Conservation (phyloP, 2,113 vertebrate species). For the Microcebus murinus region DNA sequence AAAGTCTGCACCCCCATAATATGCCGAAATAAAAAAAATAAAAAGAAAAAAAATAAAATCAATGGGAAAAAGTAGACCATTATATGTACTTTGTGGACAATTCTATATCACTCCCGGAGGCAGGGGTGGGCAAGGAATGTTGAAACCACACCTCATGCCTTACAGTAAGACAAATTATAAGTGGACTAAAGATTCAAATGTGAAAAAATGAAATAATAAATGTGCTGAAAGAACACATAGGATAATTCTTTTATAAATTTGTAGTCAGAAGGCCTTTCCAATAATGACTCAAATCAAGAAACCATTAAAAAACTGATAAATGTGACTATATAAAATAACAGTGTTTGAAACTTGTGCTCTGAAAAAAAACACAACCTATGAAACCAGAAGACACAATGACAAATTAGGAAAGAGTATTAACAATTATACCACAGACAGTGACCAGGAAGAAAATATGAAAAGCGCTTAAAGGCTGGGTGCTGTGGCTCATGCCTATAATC, state of each 20-base stretch:
- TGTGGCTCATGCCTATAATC: no score
- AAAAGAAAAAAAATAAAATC: background rate
- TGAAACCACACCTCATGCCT: background rate
- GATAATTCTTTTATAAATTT: constrained; percentile 9
- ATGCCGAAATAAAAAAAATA: no score
- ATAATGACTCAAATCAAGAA: background rate
- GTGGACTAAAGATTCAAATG: background rate
- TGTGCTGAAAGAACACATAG: background rate
- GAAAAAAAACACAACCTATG: background rate
- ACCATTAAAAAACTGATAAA: background rate
- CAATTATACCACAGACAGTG: background rate
- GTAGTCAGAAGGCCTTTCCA: background rate
- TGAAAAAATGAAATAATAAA: constrained; percentile 12
- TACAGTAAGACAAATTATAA: background rate
- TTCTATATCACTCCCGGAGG: background rate
- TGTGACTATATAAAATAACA: background rate
- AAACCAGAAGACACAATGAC: background rate
- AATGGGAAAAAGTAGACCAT: background rate
- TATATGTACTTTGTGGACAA: background rate
- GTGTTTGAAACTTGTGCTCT: background rate
- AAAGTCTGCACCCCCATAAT: no score
- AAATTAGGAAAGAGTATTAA: background rate
- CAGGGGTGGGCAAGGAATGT: background rate
- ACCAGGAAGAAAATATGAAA: background rate
- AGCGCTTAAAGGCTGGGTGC: background rate